Conservation (phyloP, 2,113 vertebrate species). For the Chaetorhynchus papuensis region DNA sequence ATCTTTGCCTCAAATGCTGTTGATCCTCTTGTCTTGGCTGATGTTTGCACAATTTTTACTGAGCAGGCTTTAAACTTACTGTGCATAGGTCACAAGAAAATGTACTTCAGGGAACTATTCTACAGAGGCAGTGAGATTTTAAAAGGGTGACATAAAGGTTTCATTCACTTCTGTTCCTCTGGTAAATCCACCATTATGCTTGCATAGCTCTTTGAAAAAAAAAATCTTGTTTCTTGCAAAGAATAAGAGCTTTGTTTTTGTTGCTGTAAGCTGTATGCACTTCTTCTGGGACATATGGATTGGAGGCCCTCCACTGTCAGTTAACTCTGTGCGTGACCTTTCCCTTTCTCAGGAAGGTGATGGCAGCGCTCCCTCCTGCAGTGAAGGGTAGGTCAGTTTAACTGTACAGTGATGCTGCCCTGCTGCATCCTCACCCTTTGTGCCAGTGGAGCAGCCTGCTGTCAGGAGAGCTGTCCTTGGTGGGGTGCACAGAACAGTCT, state of each 20-base stretch:
- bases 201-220: background rate
- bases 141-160: background rate
- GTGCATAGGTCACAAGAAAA: background rate
- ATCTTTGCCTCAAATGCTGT: background rate
- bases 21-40: background rate
- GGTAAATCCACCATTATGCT: background rate
- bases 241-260: background rate
- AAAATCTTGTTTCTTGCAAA: background rate
- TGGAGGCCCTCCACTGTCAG: background rate
- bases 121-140: background rate
- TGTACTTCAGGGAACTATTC: background rate
- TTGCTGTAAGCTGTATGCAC: background rate
- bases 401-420: accelerated
- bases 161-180: background rate
- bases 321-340: background rate
- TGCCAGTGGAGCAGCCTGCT: background rate
- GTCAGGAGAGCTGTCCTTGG: background rate
- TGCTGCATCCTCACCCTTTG: background rate
- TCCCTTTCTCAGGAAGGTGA: background rate
- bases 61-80: background rate
- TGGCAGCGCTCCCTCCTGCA: background rate
- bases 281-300: background rate
- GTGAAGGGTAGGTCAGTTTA: background rate
- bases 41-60: background rate
- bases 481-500: background rate